phyloP scores from a whole-genome alignment of 2,797 vertebrate genomes.

The Pipistrellus pygmaeus region DNA sequence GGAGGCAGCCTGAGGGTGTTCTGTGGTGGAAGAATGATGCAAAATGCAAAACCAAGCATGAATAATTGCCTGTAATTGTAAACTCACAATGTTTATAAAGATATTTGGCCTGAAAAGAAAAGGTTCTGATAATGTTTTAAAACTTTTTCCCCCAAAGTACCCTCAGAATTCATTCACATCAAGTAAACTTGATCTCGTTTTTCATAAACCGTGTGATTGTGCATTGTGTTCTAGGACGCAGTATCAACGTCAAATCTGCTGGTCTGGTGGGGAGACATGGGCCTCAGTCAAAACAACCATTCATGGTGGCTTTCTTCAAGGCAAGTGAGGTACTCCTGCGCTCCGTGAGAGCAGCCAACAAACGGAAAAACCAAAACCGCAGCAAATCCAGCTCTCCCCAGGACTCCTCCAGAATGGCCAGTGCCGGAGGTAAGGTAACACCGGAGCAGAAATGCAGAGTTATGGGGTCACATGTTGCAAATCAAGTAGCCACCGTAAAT shows the following conservation, averaged over 20 bases:
- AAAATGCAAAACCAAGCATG: neutral
- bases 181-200: constrained; percentile 1
- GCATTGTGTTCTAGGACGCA: constrained; percentile 91
- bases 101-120: neutral
- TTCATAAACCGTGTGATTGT: constrained; percentile 42
- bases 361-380: constrained; percentile 96
- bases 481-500: constrained; percentile 67
- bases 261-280: constrained; percentile 97
- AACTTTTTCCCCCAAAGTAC: neutral
- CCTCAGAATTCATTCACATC: neutral
- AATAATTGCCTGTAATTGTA: neutral
- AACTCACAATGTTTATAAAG: neutral
- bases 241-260: constrained; percentile 97
- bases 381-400: constrained; percentile 95
- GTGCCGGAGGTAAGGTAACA: constrained; percentile 91
- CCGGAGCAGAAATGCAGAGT: constrained; percentile 19
- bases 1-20: neutral
- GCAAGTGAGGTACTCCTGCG: constrained; percentile 98
- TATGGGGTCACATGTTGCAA: constrained; percentile 58
- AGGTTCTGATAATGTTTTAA: constrained; percentile 29
- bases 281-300: constrained; percentile 98
- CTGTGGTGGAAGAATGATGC: neutral
- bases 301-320: constrained; percentile 99
- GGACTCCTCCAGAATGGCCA: constrained; percentile 93
- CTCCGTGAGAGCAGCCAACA: constrained; percentile 95